Conservation (phyloP, 2,888 invertebrate genomes). For the Noctua comes region DNA sequence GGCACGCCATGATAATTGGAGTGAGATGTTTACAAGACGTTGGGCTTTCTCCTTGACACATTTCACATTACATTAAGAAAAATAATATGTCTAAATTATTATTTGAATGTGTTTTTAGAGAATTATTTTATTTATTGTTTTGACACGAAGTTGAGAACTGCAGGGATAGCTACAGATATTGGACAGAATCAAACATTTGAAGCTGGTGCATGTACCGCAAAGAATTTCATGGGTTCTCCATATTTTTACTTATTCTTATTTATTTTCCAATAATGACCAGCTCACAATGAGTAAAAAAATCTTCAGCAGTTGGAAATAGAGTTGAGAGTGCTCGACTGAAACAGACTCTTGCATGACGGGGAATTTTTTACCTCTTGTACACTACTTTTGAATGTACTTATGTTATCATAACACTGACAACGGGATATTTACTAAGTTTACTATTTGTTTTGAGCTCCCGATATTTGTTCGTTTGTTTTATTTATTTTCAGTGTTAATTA, state of each 20-base stretch:
- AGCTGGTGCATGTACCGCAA: neutral
- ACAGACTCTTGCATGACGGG: no score
- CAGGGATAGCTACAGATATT: no score
- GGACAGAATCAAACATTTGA: no score
- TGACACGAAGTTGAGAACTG: neutral
- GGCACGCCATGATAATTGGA: constrained; percentile 64
- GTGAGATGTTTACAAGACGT: constrained; percentile 55
- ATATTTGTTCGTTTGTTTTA: no score
- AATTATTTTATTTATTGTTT: constrained; percentile 10
- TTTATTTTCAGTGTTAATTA: no score
- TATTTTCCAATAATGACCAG: neutral
- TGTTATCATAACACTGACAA: no score
- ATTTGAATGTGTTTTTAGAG: constrained; percentile 12
- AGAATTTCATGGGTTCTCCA: neutral
- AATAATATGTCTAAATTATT: constrained; percentile 19
- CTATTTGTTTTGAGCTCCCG: no score
- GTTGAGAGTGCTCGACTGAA: neutral
- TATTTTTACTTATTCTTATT: neutral
- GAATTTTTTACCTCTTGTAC: no score
- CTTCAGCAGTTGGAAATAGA: neutral
- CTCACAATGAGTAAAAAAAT: neutral
- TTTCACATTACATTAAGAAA: constrained; percentile 49
- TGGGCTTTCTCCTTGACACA: constrained; percentile 57
- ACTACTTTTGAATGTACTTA: no score
- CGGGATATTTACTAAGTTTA: no score